Base-by-base conservation (phyloP, 2,797 vertebrate genomes). In the Crocidura indochinensis region DNA sequence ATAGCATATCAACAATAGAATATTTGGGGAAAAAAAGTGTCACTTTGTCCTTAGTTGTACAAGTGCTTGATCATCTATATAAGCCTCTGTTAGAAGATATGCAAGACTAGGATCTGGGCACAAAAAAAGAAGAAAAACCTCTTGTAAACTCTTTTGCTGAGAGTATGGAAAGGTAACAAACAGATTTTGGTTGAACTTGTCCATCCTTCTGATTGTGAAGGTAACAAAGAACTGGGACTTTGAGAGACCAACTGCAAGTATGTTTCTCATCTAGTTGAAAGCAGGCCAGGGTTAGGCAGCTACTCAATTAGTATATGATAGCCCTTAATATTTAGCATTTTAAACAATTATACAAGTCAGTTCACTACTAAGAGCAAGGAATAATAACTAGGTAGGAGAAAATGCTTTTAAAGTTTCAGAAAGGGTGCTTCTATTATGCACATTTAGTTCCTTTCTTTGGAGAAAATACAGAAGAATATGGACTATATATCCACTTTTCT, bases 391-490 rank as follows among this genome's bases (percentile, higher is more conserved):
- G 46, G 60, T 15, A 62, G 12, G 24, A 8, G 8, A 73, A 51
- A 19, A 56, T 27, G 6, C 44, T n/a, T 27, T 2, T 62, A 29
- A 2, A 78, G 19, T 88, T 67, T 84, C 51, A 53, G 10, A 10
- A 20, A 26, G 15, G n/a, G 44, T 22, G 4, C 17, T 64, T 38
- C 19, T 10, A 20, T n/a, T 10, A 12, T 20, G 46, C 29, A 8
- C 4, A 10, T 72, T 83, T 80, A 51, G 69, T 29, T 74, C 27
- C 31, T 87, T 91, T 74, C 20, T 87, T 69, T 22, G 75, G 38
- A 64, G 68, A 77, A 62, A 82, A 51, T 38, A 56, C 4, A 29
- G 20, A 1, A 38, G 29, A 65, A 1, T 65, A 8, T 38, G 10
- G 5, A n/a, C 73, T 26, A 10, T 2, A 26, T 67, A 3, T n/a